Percentiles rank a stretch among this genome's conserved stretches.
Conservation (phyloP, 2,888 invertebrate genomes). For the Cerceris rybyensis region DNA sequence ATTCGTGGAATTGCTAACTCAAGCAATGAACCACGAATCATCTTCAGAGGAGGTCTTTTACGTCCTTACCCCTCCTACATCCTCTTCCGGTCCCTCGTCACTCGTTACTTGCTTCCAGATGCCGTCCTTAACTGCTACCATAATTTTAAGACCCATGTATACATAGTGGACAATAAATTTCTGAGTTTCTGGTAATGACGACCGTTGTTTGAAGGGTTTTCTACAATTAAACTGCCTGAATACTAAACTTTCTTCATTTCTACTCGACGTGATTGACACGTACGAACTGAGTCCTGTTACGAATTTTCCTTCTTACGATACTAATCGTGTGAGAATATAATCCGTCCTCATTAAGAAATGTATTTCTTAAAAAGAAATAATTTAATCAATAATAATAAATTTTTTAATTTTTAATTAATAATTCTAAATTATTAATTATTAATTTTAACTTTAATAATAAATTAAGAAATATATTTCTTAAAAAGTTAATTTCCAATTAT, state of each 20-base stretch:
- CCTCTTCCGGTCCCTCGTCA: conserved; percentile 57
- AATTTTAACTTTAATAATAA: no score
- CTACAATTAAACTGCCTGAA: neutral
- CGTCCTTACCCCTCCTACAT: conserved; percentile 17
- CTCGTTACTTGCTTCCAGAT: conserved; percentile 55
- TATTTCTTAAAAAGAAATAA: no score
- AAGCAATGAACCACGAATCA: conserved; percentile 28
- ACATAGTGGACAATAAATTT: conserved; percentile 18
- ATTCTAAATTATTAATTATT: no score
- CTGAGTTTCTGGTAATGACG: neutral
- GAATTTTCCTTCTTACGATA: no score
- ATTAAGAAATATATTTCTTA: no score
- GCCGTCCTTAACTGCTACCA: conserved; percentile 18
- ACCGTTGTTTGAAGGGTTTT: neutral
- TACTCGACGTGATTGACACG: no score
- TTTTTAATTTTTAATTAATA: no score
- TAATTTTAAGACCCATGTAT: conserved; percentile 34
- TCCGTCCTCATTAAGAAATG: no score
- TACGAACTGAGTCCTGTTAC: no score
- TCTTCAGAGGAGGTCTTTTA: conserved; percentile 29
- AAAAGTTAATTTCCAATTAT: no score
- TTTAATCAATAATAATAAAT: no score
- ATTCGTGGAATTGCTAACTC: conserved; percentile 50
- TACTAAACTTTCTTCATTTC: neutral
- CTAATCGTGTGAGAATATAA: no score